Evolutionary conservation across 2,888 invertebrate genomes (phyloP), one percentile per base, ranked within the genome.

Genomic region (Eupithecia subumbrata): DNA sequence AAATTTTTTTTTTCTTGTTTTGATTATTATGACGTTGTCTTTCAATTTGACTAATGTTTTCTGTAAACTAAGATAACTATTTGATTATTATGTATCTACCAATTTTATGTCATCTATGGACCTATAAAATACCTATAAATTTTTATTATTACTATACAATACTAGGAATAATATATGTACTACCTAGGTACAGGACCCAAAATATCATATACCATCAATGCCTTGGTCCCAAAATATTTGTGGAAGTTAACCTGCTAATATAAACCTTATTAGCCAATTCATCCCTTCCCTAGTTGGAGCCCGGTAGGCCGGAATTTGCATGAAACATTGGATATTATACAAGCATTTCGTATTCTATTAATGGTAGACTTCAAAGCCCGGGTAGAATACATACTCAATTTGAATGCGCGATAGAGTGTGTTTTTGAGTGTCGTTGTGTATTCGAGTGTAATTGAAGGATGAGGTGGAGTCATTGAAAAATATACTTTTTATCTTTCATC

Each of bases 261-360:
- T 64, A 16, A 25, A 40, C 14, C 22, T 18, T 30, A 34, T 14
- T 12, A 64, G 66, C 71, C 69, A 43, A 52, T 25, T 56, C 56
- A 48, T 60, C 80, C 37, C 80, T 56, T 76, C 80, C 77, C 81
- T 81, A 79, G 69, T 8, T 37, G 77, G 71, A 76, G 75, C 75
- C 73, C 78, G 75, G 83, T 83, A 85, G 81, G 83, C 81, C 79
- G 75, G 76, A 83, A 87, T 88, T 88, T 86, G 83, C 88, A 88
- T 87, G 82, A 84, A 85, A 86, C 82, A 82, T 82, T 82, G 81
- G 81, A 83, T 83, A 82, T 83, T 83, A 82, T 81, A 81, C 79
- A 80, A 77, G 84, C 84, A 84, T 87, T 84, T 86, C 82, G 85
- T 85, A 87, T 88, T 88, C 84, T 85, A 87, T 87, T 85, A 87